Evolutionary conservation across 2,888 invertebrate genomes (phyloP).

Genomic region (Gari tellinella): DNA sequence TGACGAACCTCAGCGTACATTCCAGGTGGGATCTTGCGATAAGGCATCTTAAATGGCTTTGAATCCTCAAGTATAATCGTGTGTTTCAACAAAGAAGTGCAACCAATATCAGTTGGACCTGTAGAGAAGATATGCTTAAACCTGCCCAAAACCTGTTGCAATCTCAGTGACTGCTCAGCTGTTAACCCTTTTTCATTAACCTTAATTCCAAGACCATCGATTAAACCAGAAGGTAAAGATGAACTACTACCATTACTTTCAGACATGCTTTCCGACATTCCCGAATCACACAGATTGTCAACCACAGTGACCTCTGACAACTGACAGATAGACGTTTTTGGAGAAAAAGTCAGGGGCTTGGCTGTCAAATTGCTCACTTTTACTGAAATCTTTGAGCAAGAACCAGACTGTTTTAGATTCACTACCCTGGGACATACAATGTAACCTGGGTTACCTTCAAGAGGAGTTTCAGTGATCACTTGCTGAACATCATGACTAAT

Average conservation of each 20-base stretch:
- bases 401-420: conserved; percentile 1
- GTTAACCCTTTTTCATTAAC: conserved; percentile 7
- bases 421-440: conserved; percentile 27
- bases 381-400: conserved; percentile 19
- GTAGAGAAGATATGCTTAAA: conserved; percentile 23
- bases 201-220: conserved; percentile 2
- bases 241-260: too few relatives aligned
- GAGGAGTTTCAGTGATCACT: too few relatives aligned
- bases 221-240: too few relatives aligned
- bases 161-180: not conserved
- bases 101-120: conserved; percentile 16
- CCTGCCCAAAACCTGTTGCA: conserved; percentile 6
- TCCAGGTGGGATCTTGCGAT: conserved; percentile 18
- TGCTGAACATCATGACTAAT: too few relatives aligned
- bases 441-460: too few relatives aligned
- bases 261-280: not conserved
- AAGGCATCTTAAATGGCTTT: conserved; percentile 27
- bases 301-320: conserved; percentile 24
- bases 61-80: conserved; percentile 14
- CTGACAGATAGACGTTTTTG: conserved; percentile 17
- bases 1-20: conserved; percentile 18
- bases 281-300: not conserved
- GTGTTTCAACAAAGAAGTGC: conserved; percentile 19
- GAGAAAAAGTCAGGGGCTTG: conserved; percentile 4
- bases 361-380: conserved; percentile 21